Evolutionary conservation across 53 echinoderm and acorn worm genomes (phyloP).

Genomic region (Stichopus horrens): DNA sequence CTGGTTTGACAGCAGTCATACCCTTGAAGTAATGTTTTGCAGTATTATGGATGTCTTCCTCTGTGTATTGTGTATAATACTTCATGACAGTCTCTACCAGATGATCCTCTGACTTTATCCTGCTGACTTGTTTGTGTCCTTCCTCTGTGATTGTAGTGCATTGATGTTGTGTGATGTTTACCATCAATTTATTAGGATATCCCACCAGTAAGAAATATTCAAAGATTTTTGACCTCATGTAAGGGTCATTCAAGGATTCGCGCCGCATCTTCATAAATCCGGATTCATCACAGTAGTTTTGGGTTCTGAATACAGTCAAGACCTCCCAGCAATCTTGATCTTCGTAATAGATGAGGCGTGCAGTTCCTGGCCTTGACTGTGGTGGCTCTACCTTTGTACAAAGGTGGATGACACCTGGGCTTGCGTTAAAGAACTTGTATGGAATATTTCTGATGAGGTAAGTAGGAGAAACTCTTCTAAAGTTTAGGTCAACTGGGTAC

Average conservation of each 20-base stretch:
- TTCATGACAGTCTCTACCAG: background rate
- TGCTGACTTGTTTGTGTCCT: background rate
- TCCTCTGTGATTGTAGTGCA: background rate
- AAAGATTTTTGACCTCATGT: background rate
- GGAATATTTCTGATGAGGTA: background rate
- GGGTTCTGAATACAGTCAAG: background rate
- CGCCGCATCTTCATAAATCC: background rate
- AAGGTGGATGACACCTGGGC: constrained; percentile 21
- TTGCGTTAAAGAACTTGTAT: constrained; percentile 5
- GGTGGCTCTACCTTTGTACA: background rate
- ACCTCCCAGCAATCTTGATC: constrained; percentile 24
- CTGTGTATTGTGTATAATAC: constrained; percentile 10
- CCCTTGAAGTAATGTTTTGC: background rate
- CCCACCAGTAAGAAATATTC: background rate
- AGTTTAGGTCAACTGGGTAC: background rate
- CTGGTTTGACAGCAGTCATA: no score
- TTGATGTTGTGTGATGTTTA: background rate
- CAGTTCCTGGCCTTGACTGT: background rate
- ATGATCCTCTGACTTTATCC: background rate
- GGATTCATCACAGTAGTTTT: background rate
- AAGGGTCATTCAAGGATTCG: background rate
- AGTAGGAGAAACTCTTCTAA: background rate
- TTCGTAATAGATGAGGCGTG: background rate
- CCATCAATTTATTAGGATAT: constrained; percentile 4
- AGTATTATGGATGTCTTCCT: background rate